Conservation (phyloP, 2,113 vertebrate species). For the Prionailurus bengalensis region DNA sequence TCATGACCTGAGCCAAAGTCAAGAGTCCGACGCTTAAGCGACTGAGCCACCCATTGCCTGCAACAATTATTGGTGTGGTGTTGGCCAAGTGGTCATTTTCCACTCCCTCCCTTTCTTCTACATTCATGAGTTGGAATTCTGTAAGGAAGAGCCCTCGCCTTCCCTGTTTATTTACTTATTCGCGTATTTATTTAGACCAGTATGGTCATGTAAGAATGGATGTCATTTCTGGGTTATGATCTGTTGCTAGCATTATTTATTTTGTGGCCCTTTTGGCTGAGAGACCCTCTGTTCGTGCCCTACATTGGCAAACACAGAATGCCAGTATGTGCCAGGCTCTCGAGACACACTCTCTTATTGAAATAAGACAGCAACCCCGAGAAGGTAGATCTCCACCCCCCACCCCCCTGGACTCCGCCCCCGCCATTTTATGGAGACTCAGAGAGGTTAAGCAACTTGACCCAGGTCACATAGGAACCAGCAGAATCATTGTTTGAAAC, state of each 20-base stretch:
- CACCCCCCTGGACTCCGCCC: too few relatives aligned
- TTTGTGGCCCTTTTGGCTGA: conserved; percentile 57
- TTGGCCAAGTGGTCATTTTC: neutral
- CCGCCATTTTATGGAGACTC: neutral
- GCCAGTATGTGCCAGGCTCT: conserved; percentile 44
- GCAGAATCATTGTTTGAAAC: neutral
- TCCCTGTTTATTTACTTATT: neutral
- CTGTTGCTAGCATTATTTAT: neutral
- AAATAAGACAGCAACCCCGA: neutral
- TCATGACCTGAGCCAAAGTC: too few relatives aligned
- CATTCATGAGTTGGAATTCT: neutral
- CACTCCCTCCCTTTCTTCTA: neutral
- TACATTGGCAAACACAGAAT: conserved; percentile 70
- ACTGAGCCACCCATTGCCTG: neutral
- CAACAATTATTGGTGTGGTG: neutral
- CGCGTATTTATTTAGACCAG: neutral
- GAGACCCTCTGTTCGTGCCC: conserved; percentile 72
- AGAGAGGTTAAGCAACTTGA: neutral
- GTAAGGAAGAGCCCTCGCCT: neutral
- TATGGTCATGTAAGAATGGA: neutral
- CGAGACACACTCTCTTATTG: conserved; percentile 4
- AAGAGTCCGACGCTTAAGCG: too few relatives aligned
- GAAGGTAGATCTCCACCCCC: neutral
- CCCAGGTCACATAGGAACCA: neutral
- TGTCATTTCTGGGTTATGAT: neutral